phyloP scores from a whole-genome alignment of 2,888 invertebrate genomes.

The Plebejus melissa region DNA sequence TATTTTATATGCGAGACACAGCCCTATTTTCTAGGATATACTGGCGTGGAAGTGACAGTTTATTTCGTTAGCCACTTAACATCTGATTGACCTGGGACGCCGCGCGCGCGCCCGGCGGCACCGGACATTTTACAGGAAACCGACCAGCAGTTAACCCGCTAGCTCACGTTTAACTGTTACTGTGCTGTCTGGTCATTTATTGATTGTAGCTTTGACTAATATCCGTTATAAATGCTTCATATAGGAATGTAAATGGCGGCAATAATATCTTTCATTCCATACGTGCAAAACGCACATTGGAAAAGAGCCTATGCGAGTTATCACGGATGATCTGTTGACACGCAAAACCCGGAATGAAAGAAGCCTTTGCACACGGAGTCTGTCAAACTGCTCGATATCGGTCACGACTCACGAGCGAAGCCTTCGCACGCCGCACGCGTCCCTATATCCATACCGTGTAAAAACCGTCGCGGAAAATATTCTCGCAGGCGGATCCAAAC shows the following conservation, averaged over 20 bases:
- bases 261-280: no score
- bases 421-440: neutral
- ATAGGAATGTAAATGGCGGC: no score
- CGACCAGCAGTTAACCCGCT: constrained; percentile 35
- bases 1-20: constrained; percentile 17
- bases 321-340: no score
- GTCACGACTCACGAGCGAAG: neutral
- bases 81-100: constrained; percentile 48
- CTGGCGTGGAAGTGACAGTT: constrained; percentile 54
- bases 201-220: neutral
- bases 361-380: no score
- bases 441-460: neutral
- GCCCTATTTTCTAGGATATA: constrained; percentile 34
- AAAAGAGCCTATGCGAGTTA: no score
- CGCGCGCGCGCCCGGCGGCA: constrained; percentile 30
- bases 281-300: no score
- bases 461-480: neutral
- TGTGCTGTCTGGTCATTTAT: neutral
- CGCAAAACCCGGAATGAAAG: no score
- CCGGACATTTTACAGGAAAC: constrained; percentile 39
- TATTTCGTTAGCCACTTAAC: constrained; percentile 54
- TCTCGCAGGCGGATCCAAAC: neutral
- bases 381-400: no score
- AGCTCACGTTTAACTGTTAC: neutral
- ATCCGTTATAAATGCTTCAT: neutral